Evolutionary conservation across 2,888 invertebrate genomes (phyloP), one percentile per base, ranked within the genome.

Genomic region (Encarsia formosa): DNA sequence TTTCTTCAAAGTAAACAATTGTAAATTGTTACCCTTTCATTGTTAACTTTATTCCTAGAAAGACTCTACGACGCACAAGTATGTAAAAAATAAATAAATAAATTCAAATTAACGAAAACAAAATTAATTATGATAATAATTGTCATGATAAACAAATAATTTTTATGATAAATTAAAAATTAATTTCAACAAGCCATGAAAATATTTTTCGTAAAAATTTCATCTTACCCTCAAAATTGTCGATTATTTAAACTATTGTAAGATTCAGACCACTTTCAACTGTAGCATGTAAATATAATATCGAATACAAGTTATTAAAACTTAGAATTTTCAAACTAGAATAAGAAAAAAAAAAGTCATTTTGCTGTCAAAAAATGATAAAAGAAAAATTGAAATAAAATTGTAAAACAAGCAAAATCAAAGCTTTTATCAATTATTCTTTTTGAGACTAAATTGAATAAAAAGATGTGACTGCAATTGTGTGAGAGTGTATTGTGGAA

Each of bases 201-300:
- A 23, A 50, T 54, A 54, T 54, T 54, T 54, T 54, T 54, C 54
- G 40, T 50, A 47, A 50, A 20, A 20, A 26, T 45, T 35, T 54
- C 49, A 32, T 54, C 34, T 9, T 38, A 46, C 42, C n/a, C n/a
- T n/a, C n/a, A 49, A 24, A 42, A 46, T 22, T 24, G 39, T 47
- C 47, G 42, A 47, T 50, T 34, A 44, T 31, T 38, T 31, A 11
- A 35, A 48, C 22, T 35, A 47, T 22, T 40, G 34, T 20, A 50
- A 51, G 48, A 55, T 42, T 51, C 44, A 40, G 47, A 48, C 43
- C 44, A 51, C 48, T 54, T 55, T 55, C 51, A 51, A 51, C 51
- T 51, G 29, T 45, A 55, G 48, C 16, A 18, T 55, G 51, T 55
- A 55, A 48, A 55, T 55, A 50, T 50, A 34, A 48, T 39, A 44